phyloP scores from a whole-genome alignment of 2,888 invertebrate species.

The Campoplex capitator region DNA sequence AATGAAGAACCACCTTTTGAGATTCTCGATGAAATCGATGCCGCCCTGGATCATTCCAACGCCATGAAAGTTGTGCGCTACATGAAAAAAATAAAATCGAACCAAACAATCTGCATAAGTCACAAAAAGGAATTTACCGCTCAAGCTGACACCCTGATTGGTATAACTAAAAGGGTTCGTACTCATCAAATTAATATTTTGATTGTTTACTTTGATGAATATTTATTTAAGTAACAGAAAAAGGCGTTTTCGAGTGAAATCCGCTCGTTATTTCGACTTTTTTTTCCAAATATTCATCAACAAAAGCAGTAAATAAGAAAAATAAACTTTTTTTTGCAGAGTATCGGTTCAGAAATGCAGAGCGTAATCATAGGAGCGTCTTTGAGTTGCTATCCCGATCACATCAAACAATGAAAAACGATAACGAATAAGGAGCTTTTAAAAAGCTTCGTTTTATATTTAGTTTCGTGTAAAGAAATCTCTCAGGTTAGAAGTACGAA shows the following conservation, averaged over 20 bases:
- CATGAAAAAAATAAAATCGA: neutral
- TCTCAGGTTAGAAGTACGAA: neutral
- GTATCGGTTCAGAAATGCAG: neutral
- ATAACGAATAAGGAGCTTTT: neutral
- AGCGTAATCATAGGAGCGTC: slow-evolving; percentile 16
- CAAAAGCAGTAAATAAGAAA: neutral
- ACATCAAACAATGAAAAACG: neutral
- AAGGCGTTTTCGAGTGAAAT: neutral
- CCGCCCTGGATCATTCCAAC: slow-evolving; percentile 91
- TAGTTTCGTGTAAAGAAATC: neutral
- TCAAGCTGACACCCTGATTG: slow-evolving; percentile 32
- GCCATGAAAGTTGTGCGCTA: slow-evolving; percentile 15
- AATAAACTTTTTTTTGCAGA: neutral
- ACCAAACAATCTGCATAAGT: slow-evolving; percentile 46
- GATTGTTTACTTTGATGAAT: neutral
- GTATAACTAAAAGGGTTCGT: slow-evolving; percentile 39
- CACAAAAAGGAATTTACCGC: slow-evolving; percentile 3
- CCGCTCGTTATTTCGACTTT: too few species aligned
- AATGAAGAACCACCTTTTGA: slow-evolving; percentile 96
- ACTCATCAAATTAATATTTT: neutral
- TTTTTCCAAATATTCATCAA: too few species aligned
- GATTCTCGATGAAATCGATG: slow-evolving; percentile 99
- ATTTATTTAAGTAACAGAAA: neutral
- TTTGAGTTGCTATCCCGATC: slow-evolving; percentile 5
- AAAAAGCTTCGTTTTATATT: neutral